Conservation (phyloP, 2,113 vertebrate species). For the Lethenteron camtschaticum region DNA sequence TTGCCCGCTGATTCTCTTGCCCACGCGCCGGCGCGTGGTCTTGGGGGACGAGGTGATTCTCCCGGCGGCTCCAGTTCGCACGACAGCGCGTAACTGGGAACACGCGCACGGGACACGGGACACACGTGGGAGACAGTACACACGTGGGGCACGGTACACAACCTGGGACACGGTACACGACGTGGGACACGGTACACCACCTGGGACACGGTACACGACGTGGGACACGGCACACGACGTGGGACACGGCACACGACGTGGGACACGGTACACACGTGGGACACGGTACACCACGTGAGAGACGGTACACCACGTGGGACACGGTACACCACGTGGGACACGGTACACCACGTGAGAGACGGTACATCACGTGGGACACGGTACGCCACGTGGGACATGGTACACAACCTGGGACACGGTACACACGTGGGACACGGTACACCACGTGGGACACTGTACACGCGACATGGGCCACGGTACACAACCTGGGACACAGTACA, state of each 20-base stretch:
- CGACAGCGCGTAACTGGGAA: conserved; percentile 40
- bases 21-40: conserved; percentile 28
- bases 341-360: too few relatives aligned
- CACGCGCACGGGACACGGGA: not conserved
- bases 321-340: too few relatives aligned
- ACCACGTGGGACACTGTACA: not conserved
- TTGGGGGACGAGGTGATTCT: conserved; percentile 40
- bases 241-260: too few relatives aligned
- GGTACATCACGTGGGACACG: too few relatives aligned
- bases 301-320: too few relatives aligned
- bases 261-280: not conserved
- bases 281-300: not conserved
- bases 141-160: not conserved
- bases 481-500: too few relatives aligned
- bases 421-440: not conserved
- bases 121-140: not conserved
- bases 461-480: not conserved
- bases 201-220: not conserved
- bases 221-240: too few relatives aligned
- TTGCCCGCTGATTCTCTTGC: conserved; percentile 42
- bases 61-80: conserved; percentile 41
- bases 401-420: not conserved
- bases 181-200: not conserved
- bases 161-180: not conserved
- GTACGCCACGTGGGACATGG: not conserved